These are phyloP conservation scores for Cyclargus thomasi DNA, from an alignment of 1,140 invertebrate species.

Conservation along the genomic window DNA sequence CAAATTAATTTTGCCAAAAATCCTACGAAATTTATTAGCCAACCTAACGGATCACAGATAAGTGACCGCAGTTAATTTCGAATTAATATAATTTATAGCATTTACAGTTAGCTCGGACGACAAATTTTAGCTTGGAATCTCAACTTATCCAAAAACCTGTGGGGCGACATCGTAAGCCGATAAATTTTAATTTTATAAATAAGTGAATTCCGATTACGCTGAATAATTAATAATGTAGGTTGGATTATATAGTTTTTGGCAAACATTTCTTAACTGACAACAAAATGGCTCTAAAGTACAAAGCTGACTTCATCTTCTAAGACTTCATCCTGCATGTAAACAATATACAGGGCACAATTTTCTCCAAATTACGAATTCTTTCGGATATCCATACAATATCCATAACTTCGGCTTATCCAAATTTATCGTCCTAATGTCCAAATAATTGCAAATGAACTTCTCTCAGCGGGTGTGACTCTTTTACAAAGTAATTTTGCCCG, in stretches of 20 bases:
- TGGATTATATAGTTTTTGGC: not conserved
- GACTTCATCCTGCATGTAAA: not conserved
- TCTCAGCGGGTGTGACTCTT: not conserved
- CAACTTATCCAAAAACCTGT: not conserved
- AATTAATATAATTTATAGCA: constrained; percentile 1
- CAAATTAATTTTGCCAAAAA: not conserved
- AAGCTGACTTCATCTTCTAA: too few species aligned
- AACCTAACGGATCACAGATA: not conserved
- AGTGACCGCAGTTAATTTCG: not conserved
- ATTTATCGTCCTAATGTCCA: not conserved
- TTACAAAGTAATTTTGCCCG: not conserved
- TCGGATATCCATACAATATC: not conserved
- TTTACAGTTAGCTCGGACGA: not conserved
- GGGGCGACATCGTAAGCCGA: not conserved
- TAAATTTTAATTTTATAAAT: not conserved
- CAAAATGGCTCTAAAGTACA: not conserved
- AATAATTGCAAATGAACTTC: not conserved
- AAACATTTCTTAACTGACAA: not conserved
- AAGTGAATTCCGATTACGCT: not conserved
- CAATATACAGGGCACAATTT: not conserved
- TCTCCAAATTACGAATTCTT: not conserved
- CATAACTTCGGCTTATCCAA: constrained; percentile 2
- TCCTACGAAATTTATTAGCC: not conserved
- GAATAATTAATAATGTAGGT: not conserved
- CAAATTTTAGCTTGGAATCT: not conserved